Evolutionary conservation across 1,140 invertebrate species (phyloP), one percentile per base, ranked within the genome.

Genomic region (Aricia agestis): DNA sequence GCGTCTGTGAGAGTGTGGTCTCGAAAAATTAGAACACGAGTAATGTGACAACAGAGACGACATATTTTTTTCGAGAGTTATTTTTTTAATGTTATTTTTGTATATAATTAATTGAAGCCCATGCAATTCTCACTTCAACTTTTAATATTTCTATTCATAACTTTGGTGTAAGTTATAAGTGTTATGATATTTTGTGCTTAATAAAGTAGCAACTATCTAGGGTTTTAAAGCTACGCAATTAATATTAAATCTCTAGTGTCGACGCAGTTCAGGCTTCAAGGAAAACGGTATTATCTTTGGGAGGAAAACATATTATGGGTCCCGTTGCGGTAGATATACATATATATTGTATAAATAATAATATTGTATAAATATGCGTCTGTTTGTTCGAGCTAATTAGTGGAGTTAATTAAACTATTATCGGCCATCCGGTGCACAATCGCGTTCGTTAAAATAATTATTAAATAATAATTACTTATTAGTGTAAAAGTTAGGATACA

Each of bases 1-100:
- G 89, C 85, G 89, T 83, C 86, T 91, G 87, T 91, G 89, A 86
- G 88, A 87, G 89, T 87, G 89, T 91, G 87, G 87, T 87, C 84
- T 84, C 82, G 81, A 87, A 83, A 91, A 91, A 89, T 91, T 89
- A 91, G 86, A 87, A 77, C 86, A 70, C 76, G 84, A 67, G 65
- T 82, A 88, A 79, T 77, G 71, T 32, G 32, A 18, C 19, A 32
- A 75, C 80, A 88, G 86, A 89, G 86, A 69, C 67, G 71, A 45
- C 74, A 15, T 42, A 42, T 75, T 75, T 74, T 63, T 72, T 76
- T 74, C 74, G 11, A 1, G 13, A 3, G 10, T 9, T 15, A 52
- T 13, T 52, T 13, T 52, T 52, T 1, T 15, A 9, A 13, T 15
- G 13, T 52, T 52, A 3, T 76, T 77, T 76, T 76, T 72, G 19